Conservation (phyloP, 2,797 vertebrate genomes). For the Notolepis coatsorum region DNA sequence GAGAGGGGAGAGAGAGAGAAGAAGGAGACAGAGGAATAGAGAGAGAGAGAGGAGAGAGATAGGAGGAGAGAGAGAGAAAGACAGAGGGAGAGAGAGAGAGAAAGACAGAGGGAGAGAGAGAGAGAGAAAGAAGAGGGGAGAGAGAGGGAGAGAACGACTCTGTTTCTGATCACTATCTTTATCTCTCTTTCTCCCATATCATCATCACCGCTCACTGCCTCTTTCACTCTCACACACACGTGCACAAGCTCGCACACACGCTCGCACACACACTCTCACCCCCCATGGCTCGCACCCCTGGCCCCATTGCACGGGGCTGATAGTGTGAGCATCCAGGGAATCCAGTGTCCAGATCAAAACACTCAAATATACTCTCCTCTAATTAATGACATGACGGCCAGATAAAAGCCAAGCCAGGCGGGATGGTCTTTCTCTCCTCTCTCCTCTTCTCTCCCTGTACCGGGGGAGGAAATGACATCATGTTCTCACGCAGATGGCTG, state of each 20-base stretch:
- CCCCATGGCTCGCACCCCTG: slow-evolving; percentile 45
- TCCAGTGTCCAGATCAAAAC: slow-evolving; percentile 73
- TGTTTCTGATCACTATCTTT: slow-evolving; percentile 41
- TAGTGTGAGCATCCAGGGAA: slow-evolving; percentile 75
- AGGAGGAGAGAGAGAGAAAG: too few species aligned
- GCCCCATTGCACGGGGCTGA: slow-evolving; percentile 64
- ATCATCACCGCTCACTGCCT: slow-evolving; percentile 14
- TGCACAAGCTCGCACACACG: slow-evolving; percentile 53
- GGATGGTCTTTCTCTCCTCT: slow-evolving; percentile 15
- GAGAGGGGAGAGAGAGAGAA: neutral
- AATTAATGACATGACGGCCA: slow-evolving; percentile 53
- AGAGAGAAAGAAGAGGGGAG: neutral
- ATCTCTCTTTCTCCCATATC: slow-evolving; percentile 18
- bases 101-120: slow-evolving; percentile 3
- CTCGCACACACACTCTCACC: slow-evolving; percentile 8
- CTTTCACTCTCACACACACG: slow-evolving; percentile 22
- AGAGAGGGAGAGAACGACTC: slow-evolving; percentile 1
- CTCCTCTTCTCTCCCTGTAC: neutral
- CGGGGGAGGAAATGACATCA: slow-evolving; percentile 6
- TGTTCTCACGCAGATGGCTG: slow-evolving; percentile 4
- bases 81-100: too few species aligned
- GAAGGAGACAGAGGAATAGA: neutral
- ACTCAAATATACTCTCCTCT: slow-evolving; percentile 67
- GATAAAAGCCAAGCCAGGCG: slow-evolving; percentile 32
- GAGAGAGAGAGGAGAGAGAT: neutral